Evolutionary conservation across 2,797 vertebrate genomes (phyloP), one percentile per base, ranked within the genome.

Genomic region (Cetoscarus ocellatus): DNA sequence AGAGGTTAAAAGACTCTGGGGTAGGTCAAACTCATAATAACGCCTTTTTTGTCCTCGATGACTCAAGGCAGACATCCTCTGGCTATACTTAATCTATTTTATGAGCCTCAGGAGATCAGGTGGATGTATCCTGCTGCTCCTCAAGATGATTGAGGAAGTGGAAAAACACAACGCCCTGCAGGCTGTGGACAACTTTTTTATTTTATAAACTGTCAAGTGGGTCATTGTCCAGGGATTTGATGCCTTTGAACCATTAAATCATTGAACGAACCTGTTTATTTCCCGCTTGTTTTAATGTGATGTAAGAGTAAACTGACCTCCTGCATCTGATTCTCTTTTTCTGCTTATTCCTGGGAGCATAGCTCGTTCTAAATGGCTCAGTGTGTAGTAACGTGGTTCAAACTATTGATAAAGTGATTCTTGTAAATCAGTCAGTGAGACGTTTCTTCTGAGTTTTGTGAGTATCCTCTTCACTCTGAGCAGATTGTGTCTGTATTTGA

Each of bases 371-470:
- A 83, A 91, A 86, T 93, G 90, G 88, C 91, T 94, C 85, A 65
- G 92, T 94, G 93, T 94, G 86, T 92, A 85, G 92, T 93, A 82
- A 84, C 56, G 92, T 93, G 91, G 86, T 93, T 90, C 83, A 82
- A 92, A 79, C 76, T 92, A 83, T 93, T 87, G 77, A 93, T 93
- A 83, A 85, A 91, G 92, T 94, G 88, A 86, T 92, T 92, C 87
- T 91, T 92, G 91, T 94, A 84, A 94, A 90, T 85, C 88, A 81
- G 90, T 90, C 84, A 70, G 89, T 94, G 84, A 86, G 90, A 89
- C 70, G 63, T 93, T 85, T 91, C 77, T 92, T 89, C 83, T 83
- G 83, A 91, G 86, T 82, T 87, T 86, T 90, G 91, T 93, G 88
- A 87, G 79, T 90, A 77, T 80, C 86, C 84, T 88, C 85, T 89